Evolutionary conservation across 2,888 invertebrate genomes (phyloP).

Genomic region (Coleophora flavipennella): DNA sequence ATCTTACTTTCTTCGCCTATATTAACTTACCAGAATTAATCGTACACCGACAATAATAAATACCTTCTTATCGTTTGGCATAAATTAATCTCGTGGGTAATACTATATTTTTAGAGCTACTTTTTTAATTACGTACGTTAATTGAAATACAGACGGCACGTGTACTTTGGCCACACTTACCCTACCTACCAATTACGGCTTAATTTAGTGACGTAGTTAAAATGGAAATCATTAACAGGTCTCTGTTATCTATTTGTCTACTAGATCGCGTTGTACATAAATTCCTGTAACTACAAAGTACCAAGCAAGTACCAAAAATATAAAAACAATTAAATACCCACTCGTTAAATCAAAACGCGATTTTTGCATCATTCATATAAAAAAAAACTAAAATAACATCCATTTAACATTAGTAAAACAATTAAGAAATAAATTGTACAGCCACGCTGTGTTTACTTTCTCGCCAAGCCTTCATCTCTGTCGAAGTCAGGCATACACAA

Average conservation of each 20-base stretch:
- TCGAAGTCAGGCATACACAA: too few species aligned
- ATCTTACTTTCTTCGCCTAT: slow-evolving; percentile 32
- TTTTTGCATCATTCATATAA: too few species aligned
- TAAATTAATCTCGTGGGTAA: slow-evolving; percentile 60
- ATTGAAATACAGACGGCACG: slow-evolving; percentile 36
- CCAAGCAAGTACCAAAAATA: neutral
- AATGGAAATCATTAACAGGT: neutral
- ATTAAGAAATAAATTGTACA: too few species aligned
- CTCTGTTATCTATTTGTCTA: too few species aligned
- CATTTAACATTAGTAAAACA: too few species aligned
- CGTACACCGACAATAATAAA: slow-evolving; percentile 53
- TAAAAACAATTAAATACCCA: too few species aligned
- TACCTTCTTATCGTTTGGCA: slow-evolving; percentile 53
- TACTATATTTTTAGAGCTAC: slow-evolving; percentile 50
- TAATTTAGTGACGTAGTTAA: neutral
- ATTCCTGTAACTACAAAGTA: neutral
- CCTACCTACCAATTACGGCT: slow-evolving; percentile 1
- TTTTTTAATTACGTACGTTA: slow-evolving; percentile 66
- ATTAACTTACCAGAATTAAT: slow-evolving; percentile 50
- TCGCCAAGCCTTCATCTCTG: too few species aligned
- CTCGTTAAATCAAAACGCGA: too few species aligned
- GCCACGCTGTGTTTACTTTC: too few species aligned
- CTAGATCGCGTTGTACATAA: too few species aligned
- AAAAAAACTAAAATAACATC: too few species aligned
- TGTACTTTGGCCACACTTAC: slow-evolving; percentile 9